phyloP scores from a whole-genome alignment of 2,888 invertebrate genomes.

The Torymus tubicola region DNA sequence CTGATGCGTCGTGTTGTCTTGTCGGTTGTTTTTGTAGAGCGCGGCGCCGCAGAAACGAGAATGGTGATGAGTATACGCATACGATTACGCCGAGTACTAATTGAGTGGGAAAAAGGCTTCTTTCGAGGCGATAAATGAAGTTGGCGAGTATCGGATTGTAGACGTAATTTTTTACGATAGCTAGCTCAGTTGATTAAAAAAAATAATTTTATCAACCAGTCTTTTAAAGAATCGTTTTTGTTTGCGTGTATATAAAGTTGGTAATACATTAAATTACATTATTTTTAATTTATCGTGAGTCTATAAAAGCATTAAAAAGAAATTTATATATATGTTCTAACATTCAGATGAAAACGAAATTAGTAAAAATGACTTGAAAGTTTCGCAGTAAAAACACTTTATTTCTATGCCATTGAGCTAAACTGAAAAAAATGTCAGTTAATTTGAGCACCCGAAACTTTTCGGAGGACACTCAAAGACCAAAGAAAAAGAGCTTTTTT shows the following conservation, averaged over 20 bases:
- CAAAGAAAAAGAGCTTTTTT: constrained; percentile 11
- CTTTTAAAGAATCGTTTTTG: too few relatives aligned
- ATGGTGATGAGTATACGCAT: constrained; percentile 7
- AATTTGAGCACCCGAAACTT: background rate
- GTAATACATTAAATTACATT: too few relatives aligned
- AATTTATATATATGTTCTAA: background rate
- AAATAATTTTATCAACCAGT: too few relatives aligned
- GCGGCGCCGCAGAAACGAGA: too few relatives aligned
- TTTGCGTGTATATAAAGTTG: too few relatives aligned
- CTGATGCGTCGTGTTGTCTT: background rate
- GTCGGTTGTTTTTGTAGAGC: background rate
- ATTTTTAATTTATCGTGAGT: too few relatives aligned
- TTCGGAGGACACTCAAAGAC: constrained; percentile 5
- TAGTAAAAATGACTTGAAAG: constrained; percentile 1
- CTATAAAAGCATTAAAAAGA: too few relatives aligned
- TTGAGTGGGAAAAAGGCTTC: constrained; percentile 14
- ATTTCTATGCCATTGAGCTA: background rate
- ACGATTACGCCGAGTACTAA: constrained; percentile 4
- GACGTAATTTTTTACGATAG: too few relatives aligned
- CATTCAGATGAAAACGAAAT: background rate
- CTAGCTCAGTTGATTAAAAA: too few relatives aligned
- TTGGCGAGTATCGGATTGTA: too few relatives aligned
- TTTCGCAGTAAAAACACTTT: background rate
- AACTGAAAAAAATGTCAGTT: constrained; percentile 6
- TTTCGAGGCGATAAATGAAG: background rate